Base-by-base conservation (phyloP, 2,888 invertebrate genomes). In the Polyommatus iphigenia region DNA sequence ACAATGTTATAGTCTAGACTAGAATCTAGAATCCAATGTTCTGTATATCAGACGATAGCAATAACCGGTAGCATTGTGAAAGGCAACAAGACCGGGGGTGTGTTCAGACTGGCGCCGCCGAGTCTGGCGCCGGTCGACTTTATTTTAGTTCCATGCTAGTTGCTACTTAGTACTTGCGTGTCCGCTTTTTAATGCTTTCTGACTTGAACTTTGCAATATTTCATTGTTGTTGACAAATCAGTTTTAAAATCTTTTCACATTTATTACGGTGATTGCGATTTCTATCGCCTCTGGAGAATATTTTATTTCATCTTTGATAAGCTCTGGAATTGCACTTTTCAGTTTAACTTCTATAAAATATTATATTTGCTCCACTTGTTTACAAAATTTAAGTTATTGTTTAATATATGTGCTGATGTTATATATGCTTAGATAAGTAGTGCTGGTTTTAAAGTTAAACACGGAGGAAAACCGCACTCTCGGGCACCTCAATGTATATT, bases 51-150 rank as follows among this genome's bases (percentile, higher is more conserved):
- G 41, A 41, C 50, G 50, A 75, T 54, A 54, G 75, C 75, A 75
- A 80, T 78, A 80, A 79, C 80, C 46, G 79, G 80, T 79, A 76
- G 77, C 67, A 79, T 78, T 77, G 80, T 80, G 78, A 79, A 78
- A 80, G 80, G 82, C 79, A 13, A 73, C 73, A 41, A 41, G 67
- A 41, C 46, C 41, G 46, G 24, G 73, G 73, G 41, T 73, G 73
- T 46, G 80, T 80, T 78, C 78, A 78, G 76, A 79, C 76, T 29
- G 75, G 75, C 75, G 75, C 75, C 91, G 85, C 78, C 86, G 82
- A 79, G 91, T 90, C 91, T 91, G 86, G 86, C 88, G 87, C 87
- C 87, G 83, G 83, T 84, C 79, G 78, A 77, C 76, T 79, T 77
- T 79, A 79, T 78, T 79, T 79, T 78, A 67, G 71, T 50, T 62